A percentile compares a stretch with the other conserved stretches of the same genome.
Conservation (phyloP, 2,113 vertebrate genomes). For the Cryptotis parvus region DNA sequence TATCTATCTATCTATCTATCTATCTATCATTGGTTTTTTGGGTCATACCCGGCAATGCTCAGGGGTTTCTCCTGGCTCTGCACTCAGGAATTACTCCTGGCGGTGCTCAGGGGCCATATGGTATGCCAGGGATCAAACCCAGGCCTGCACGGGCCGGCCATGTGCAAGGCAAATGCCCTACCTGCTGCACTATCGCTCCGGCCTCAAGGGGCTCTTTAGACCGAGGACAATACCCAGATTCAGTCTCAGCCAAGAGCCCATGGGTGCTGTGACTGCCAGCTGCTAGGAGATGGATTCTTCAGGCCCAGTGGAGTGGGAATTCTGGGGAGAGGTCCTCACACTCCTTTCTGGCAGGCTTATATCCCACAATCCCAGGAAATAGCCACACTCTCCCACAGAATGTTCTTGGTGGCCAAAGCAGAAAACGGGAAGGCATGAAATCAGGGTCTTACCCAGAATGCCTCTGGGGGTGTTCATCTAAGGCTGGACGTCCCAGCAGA, state of each 20-base stretch:
- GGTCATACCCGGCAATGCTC: too few relatives aligned
- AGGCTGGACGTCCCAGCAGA: background rate
- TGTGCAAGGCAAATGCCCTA: too few relatives aligned
- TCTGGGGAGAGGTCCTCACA: background rate
- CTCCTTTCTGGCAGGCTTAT: background rate
- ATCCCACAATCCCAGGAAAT: fast-evolving
- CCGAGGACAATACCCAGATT: background rate
- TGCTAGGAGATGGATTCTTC: background rate
- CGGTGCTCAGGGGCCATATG: too few relatives aligned
- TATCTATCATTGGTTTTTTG: too few relatives aligned
- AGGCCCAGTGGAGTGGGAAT: too few relatives aligned
- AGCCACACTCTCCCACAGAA: background rate
- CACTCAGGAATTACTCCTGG: too few relatives aligned
- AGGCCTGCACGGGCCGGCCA: too few relatives aligned
- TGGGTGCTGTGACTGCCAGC: background rate
- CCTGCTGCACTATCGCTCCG: too few relatives aligned
- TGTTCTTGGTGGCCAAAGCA: background rate
- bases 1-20: too few relatives aligned
- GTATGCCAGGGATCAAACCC: too few relatives aligned
- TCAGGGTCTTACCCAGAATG: background rate
- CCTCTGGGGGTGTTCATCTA: background rate
- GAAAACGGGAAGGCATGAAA: background rate
- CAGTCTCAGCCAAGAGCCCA: background rate
- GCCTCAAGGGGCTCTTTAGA: background rate
- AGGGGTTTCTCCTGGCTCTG: too few relatives aligned